Percentiles rank a stretch among this genome's conserved stretches.
phyloP scores from a whole-genome alignment of 2,113 vertebrate genomes.

The Corvus cornix region DNA sequence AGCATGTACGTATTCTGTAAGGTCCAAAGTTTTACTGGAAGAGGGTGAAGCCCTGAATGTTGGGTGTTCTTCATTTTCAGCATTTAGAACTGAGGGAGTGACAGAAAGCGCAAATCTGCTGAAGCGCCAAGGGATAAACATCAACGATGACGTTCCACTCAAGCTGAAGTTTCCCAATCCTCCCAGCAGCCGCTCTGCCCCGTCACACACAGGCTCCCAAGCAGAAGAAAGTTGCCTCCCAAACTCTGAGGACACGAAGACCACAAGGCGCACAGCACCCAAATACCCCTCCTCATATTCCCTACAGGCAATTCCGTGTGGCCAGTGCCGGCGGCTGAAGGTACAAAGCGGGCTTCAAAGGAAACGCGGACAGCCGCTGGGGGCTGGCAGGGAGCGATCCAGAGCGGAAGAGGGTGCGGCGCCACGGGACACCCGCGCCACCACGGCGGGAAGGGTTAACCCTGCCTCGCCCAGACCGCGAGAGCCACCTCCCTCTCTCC shows the following conservation, averaged over 20 bases:
- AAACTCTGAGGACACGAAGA: background rate
- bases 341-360: background rate
- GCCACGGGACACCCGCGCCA: background rate
- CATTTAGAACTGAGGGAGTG: background rate
- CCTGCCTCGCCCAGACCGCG: background rate
- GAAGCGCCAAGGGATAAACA: background rate
- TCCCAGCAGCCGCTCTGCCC: background rate
- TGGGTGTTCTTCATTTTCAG: background rate
- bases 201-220: background rate
- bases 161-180: background rate
- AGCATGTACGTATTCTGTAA: accelerated
- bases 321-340: background rate
- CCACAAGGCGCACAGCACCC: accelerated
- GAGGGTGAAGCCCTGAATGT: background rate
- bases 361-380: background rate
- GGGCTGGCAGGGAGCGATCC: background rate
- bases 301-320: accelerated
- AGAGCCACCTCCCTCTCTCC: background rate
- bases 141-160: accelerated
- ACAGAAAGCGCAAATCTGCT: background rate
- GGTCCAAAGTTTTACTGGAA: background rate
- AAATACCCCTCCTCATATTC: accelerated
- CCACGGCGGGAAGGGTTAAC: background rate
- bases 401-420: background rate
- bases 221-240: background rate